A percentile compares a stretch with the other conserved stretches of the same genome.
Conservation (phyloP, 1,140 invertebrate species). For the Adelges cooleyi region DNA sequence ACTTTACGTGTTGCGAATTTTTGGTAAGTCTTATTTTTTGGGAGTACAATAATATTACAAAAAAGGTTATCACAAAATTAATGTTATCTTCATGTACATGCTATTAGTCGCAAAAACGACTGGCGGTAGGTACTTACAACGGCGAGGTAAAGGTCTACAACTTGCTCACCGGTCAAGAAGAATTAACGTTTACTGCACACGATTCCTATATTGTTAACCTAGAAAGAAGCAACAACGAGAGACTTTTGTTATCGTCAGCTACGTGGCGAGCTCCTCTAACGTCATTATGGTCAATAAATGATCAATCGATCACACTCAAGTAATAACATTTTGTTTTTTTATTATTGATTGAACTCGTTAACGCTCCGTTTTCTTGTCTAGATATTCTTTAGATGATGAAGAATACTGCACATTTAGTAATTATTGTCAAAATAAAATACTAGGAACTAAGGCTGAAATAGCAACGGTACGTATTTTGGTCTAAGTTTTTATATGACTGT, state of each 20-base stretch:
- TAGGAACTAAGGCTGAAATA: constrained; percentile 67
- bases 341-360: constrained; percentile 9
- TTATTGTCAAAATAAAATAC: constrained; percentile 65
- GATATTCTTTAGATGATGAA: constrained; percentile 63
- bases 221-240: constrained; percentile 57
- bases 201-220: constrained; percentile 72
- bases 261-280: constrained; percentile 71
- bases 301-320: constrained; percentile 56
- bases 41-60: constrained; percentile 39
- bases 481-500: not conserved
- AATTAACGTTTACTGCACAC: constrained; percentile 62
- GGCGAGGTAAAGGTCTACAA: constrained; percentile 19
- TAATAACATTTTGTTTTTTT: constrained; percentile 35
- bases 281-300: constrained; percentile 68
- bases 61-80: no score
- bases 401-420: constrained; percentile 89
- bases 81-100: no score
- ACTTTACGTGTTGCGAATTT: constrained; percentile 71
- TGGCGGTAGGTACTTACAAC: constrained; percentile 16
- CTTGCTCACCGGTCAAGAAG: constrained; percentile 44
- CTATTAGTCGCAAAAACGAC: not conserved
- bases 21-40: constrained; percentile 47
- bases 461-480: constrained; percentile 45
- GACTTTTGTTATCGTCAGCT: constrained; percentile 72
- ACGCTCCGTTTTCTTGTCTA: constrained; percentile 34